Percentiles rank a stretch among this genome's conserved stretches.
Evolutionary conservation across 2,797 vertebrate species (phyloP).

Genomic region (Lates japonicus): DNA sequence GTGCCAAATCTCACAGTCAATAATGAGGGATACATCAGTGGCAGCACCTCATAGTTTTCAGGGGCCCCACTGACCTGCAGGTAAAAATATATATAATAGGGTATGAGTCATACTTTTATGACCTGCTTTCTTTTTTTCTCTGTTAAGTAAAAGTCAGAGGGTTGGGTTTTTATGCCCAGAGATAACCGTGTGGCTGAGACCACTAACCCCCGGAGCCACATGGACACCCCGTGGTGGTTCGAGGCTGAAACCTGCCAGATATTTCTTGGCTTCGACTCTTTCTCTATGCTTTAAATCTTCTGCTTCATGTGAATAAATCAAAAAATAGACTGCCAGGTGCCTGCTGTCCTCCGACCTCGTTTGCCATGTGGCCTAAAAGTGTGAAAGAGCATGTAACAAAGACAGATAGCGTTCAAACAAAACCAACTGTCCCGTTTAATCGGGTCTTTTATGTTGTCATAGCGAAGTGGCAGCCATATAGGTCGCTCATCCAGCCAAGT

Average conservation of each 20-base stretch:
- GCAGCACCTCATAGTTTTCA: slow-evolving; percentile 50
- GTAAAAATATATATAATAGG: slow-evolving; percentile 35
- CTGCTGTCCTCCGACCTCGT: slow-evolving; percentile 24
- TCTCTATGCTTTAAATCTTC: slow-evolving; percentile 30
- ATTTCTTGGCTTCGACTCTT: slow-evolving; percentile 28
- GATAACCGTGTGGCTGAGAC: slow-evolving; percentile 6
- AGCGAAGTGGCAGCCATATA: slow-evolving; percentile 35
- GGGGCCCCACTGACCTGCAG: slow-evolving; percentile 35
- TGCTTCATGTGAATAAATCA: slow-evolving; percentile 33
- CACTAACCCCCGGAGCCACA: slow-evolving; percentile 25
- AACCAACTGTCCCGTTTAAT: slow-evolving; percentile 53
- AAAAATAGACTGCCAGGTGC: slow-evolving; percentile 16
- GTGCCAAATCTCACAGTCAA: slow-evolving; percentile 79
- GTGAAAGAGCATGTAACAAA: slow-evolving; percentile 21
- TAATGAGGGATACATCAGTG: slow-evolving; percentile 67
- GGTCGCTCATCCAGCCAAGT: slow-evolving; percentile 29
- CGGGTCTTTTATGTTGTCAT: slow-evolving; percentile 20
- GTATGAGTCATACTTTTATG: slow-evolving; percentile 55
- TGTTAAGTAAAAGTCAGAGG: slow-evolving; percentile 23
- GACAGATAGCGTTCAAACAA: slow-evolving; percentile 27
- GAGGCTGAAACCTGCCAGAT: slow-evolving; percentile 29
- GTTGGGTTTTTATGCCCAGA: slow-evolving; percentile 13
- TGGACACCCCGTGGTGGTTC: slow-evolving; percentile 25
- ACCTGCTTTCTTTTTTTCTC: slow-evolving; percentile 37
- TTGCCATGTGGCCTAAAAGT: slow-evolving; percentile 38